phyloP scores from a whole-genome alignment of 2,888 invertebrate genomes.

The Xanthostigma xanthostigma region DNA sequence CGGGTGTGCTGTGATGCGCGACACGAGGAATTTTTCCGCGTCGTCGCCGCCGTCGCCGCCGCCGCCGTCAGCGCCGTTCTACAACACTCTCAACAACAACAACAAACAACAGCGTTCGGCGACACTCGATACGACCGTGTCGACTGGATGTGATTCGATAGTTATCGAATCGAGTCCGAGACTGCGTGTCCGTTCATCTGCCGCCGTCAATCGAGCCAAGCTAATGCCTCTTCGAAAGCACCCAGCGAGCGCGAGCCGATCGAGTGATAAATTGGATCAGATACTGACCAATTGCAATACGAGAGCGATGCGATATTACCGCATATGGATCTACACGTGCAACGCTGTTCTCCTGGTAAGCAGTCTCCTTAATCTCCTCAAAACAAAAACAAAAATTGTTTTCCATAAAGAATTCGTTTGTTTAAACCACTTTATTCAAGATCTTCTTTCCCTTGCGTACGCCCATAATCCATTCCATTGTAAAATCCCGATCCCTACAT shows the following conservation, averaged over 20 bases:
- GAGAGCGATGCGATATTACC: slow-evolving; percentile 60
- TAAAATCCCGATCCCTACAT: too few species aligned
- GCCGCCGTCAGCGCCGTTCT: slow-evolving; percentile 9
- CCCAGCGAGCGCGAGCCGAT: background rate
- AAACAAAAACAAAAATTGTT: too few species aligned
- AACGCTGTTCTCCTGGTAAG: slow-evolving; percentile 75
- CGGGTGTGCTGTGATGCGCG: slow-evolving; percentile 35
- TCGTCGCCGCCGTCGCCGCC: slow-evolving; percentile 11
- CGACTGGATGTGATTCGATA: background rate
- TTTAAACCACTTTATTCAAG: too few species aligned
- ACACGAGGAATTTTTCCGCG: slow-evolving; percentile 17
- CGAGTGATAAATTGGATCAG: slow-evolving; percentile 4
- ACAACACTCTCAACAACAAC: slow-evolving; percentile 18
- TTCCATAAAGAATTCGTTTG: too few species aligned
- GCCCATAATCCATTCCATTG: too few species aligned
- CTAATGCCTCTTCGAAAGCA: slow-evolving; percentile 5
- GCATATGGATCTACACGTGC: slow-evolving; percentile 87
- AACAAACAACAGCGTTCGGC: slow-evolving; percentile 1
- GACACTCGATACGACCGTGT: slow-evolving; percentile 4
- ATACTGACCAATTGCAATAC: slow-evolving; percentile 5
- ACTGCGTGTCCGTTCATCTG: slow-evolving; percentile 19
- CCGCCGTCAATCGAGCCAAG: background rate
- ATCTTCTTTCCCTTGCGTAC: too few species aligned
- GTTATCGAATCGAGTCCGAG: slow-evolving; percentile 13
- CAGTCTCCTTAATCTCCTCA: slow-evolving; percentile 6